Conservation (phyloP, 2,797 vertebrate species). For the Apogon hyalosoma region DNA sequence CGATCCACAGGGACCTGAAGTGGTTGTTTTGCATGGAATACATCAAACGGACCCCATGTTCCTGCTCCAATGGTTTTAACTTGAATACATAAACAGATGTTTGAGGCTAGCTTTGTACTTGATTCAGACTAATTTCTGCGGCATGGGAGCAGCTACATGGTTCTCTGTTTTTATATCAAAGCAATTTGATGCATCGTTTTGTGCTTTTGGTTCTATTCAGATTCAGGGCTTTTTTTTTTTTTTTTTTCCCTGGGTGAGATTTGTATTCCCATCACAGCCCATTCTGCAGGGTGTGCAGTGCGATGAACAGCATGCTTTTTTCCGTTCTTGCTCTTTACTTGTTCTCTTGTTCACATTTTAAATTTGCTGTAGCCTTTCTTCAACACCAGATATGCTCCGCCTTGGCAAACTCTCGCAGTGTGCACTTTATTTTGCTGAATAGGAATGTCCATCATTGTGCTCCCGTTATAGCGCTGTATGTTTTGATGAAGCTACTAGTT, state of each 20-base stretch:
- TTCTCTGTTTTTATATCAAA: constrained; percentile 18
- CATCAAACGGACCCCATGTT: constrained; percentile 50
- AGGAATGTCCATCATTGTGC: constrained; percentile 65
- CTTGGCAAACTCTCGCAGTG: constrained; percentile 21
- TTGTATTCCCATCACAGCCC: constrained; percentile 42
- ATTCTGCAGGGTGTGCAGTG: constrained; percentile 2
- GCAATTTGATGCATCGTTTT: constrained; percentile 57
- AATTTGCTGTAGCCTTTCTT: constrained; percentile 8
- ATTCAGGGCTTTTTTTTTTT: constrained; percentile 14
- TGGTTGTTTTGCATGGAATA: constrained; percentile 55
- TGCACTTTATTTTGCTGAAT: constrained; percentile 41
- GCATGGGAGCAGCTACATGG: constrained; percentile 37
- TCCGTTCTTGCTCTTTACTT: constrained; percentile 3
- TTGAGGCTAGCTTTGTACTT: constrained; percentile 48
- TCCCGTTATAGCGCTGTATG: constrained; percentile 42
- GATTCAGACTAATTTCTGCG: constrained; percentile 50
- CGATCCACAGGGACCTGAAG: constrained; percentile 36
- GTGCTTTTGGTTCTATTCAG: constrained; percentile 42
- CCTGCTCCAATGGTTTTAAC: constrained; percentile 36
- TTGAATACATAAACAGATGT: constrained; percentile 72
- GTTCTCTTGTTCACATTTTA: constrained; percentile 9
- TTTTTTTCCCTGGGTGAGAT: constrained; percentile 20
- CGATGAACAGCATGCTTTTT: constrained; percentile 26
- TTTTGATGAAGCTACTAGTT: constrained; percentile 44
- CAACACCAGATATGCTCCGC: constrained; percentile 3